These are phyloP conservation scores for Colius striatus DNA, from an alignment of 2,113 vertebrate species.

Conservation along the genomic window DNA sequence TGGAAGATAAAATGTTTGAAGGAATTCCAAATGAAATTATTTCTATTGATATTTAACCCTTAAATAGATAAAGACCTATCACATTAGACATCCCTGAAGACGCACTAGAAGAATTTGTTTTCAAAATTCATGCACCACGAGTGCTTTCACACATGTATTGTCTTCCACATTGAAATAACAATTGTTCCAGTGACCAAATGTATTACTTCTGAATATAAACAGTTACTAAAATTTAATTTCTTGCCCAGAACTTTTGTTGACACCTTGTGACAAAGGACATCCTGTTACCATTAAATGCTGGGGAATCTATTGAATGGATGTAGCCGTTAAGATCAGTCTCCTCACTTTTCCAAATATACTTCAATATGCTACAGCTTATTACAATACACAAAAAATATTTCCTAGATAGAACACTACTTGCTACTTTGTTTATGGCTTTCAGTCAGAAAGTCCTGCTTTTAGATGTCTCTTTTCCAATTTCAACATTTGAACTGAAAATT, in stretches of 20 bases:
- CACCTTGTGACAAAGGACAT: background rate
- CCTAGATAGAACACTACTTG: background rate
- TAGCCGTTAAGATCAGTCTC: background rate
- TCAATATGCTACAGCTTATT: background rate
- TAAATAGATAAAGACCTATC: background rate
- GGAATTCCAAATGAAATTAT: background rate
- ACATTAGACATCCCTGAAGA: background rate
- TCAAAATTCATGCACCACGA: background rate
- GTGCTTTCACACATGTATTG: background rate
- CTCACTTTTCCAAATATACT: background rate
- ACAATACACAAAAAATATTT: background rate
- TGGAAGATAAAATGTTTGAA: background rate
- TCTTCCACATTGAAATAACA: background rate
- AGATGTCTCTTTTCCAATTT: background rate
- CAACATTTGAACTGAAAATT: background rate
- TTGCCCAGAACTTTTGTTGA: background rate
- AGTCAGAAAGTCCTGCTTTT: background rate
- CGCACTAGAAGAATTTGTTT: background rate
- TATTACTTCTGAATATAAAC: background rate
- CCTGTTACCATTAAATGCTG: background rate
- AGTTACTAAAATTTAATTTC: background rate
- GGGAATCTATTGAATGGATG: background rate
- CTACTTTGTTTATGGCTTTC: background rate
- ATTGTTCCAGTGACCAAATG: background rate
- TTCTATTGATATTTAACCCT: background rate